Conservation (phyloP, 2,113 vertebrate species). For the Cariama cristata region DNA sequence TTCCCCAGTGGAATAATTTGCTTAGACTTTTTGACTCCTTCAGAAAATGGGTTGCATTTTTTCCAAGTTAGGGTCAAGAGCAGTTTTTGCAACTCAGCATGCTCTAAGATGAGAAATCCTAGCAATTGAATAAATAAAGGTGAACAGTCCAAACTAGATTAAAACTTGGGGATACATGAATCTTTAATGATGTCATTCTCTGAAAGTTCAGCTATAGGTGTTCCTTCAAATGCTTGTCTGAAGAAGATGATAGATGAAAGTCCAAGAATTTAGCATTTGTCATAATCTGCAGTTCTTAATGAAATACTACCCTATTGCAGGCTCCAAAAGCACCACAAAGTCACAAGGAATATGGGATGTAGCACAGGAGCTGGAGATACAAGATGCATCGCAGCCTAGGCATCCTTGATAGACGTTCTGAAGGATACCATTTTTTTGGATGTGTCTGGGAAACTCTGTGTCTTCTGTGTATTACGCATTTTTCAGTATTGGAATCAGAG, state of each 20-base stretch:
- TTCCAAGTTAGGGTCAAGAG: not conserved
- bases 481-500: not conserved
- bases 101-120: not conserved
- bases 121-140: conserved; percentile 39
- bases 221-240: not conserved
- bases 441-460: not conserved
- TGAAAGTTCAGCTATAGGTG: not conserved
- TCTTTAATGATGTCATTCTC: conserved; percentile 24
- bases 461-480: not conserved
- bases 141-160: conserved; percentile 16
- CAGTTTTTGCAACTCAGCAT: not conserved
- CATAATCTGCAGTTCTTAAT: not conserved
- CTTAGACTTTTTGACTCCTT: not conserved
- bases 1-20: not conserved
- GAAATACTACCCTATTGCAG: not conserved
- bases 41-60: not conserved
- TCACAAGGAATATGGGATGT: not conserved
- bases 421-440: not conserved
- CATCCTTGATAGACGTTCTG: not conserved
- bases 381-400: not conserved
- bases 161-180: conserved; percentile 8
- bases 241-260: not conserved
- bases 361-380: not conserved
- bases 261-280: not conserved
- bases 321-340: not conserved